phyloP scores from a whole-genome alignment of 2,113 vertebrate genomes.

The Eonycteris spelaea region DNA sequence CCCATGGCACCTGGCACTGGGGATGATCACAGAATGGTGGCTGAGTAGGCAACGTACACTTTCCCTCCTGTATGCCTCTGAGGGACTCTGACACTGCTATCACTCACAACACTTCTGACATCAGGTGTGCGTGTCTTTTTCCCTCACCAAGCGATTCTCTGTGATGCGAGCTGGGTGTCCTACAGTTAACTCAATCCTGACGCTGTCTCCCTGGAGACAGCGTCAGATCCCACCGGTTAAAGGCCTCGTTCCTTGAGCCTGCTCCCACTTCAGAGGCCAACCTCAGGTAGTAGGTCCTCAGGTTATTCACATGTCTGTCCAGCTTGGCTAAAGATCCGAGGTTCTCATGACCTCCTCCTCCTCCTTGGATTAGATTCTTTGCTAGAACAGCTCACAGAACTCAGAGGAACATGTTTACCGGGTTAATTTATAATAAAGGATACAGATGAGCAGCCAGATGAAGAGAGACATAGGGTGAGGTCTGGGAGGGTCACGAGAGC shows the following conservation, averaged over 20 bases:
- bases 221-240: neutral
- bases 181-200: neutral
- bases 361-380: neutral
- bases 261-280: neutral
- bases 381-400: neutral
- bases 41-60: neutral
- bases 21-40: neutral
- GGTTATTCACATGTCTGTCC: neutral
- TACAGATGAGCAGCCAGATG: neutral
- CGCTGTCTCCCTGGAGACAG: neutral
- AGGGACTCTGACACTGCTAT: neutral
- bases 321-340: neutral
- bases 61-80: neutral
- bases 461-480: neutral
- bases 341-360: neutral
- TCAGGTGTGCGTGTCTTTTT: neutral
- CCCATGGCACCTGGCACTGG: neutral
- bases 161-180: neutral
- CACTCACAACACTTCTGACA: neutral
- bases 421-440: neutral
- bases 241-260: neutral
- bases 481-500: neutral
- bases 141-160: neutral
- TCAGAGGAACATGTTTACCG: neutral
- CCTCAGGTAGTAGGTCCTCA: neutral